These are phyloP conservation scores for Phodopus roborovskii DNA, from an alignment of 2,113 vertebrate species.

Conservation along the genomic window DNA sequence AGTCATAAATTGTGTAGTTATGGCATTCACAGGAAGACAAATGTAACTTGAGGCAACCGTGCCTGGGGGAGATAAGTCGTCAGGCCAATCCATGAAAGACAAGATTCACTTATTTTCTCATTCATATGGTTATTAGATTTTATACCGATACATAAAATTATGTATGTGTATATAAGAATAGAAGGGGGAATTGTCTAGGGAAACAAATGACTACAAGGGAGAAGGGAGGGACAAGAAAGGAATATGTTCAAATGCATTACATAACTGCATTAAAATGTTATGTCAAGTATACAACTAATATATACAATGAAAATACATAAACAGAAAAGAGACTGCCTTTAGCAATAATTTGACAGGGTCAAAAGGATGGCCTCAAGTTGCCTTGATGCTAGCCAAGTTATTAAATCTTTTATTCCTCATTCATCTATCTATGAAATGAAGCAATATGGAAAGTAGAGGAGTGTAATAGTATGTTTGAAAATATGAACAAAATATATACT, in stretches of 20 bases:
- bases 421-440: slow-evolving; percentile 22
- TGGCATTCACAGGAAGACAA: neutral
- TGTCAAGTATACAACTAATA: neutral
- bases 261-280: neutral
- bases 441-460: neutral
- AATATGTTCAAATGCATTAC: neutral
- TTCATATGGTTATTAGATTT: neutral
- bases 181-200: neutral
- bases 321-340: neutral
- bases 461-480: neutral
- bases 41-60: neutral
- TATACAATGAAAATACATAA: neutral
- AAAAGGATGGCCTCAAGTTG: neutral
- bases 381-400: neutral
- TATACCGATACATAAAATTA: neutral
- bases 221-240: neutral
- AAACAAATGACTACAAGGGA: neutral
- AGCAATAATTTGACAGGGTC: neutral
- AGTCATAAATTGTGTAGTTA: neutral
- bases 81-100: neutral
- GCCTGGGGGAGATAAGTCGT: neutral
- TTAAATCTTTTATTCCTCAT: neutral
- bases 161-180: neutral
- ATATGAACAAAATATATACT: neutral
- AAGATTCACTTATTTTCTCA: neutral